Percentiles rank a stretch among this genome's conserved stretches.
These are phyloP conservation scores for Azemiops feae DNA, from an alignment of 2,113 vertebrate genomes.

Conservation along the genomic window DNA sequence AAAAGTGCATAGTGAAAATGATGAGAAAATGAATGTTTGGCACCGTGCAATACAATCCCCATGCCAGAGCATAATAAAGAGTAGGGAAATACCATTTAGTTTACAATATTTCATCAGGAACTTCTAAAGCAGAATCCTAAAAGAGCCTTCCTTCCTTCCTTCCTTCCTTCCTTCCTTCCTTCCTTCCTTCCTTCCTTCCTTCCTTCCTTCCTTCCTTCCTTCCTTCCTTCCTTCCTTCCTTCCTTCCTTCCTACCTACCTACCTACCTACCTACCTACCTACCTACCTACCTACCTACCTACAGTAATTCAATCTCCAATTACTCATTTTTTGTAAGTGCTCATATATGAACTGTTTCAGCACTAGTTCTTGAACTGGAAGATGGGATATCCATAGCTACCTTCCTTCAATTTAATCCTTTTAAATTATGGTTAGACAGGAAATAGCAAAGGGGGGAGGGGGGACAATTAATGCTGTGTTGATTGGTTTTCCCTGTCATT, in stretches of 20 bases:
- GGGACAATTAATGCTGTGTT: not conserved
- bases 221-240: not conserved
- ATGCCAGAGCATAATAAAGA: conserved; percentile 19
- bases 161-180: not conserved
- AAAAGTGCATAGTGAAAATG: conserved; percentile 55
- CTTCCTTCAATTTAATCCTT: not conserved
- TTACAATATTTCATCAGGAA: conserved; percentile 42
- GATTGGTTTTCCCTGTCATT: not conserved
- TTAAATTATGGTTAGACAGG: not conserved
- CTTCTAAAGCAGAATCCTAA: conserved; percentile 34
- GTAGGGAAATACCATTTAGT: conserved; percentile 36
- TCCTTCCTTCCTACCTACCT: not conserved
- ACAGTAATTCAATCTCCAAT: not conserved
- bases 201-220: no score
- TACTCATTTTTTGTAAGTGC: not conserved
- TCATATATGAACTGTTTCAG: not conserved
- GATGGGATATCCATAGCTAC: not conserved
- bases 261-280: not conserved
- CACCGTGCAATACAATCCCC: conserved; percentile 21
- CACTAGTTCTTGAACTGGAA: not conserved
- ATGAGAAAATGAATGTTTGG: conserved; percentile 36
- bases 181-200: not conserved
- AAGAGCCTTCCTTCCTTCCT: conserved; percentile 14
- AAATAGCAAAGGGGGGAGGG: not conserved
- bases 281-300: not conserved